phyloP scores from a whole-genome alignment of 2,888 invertebrate species.

The Hirtodrosophila cameraria region DNA sequence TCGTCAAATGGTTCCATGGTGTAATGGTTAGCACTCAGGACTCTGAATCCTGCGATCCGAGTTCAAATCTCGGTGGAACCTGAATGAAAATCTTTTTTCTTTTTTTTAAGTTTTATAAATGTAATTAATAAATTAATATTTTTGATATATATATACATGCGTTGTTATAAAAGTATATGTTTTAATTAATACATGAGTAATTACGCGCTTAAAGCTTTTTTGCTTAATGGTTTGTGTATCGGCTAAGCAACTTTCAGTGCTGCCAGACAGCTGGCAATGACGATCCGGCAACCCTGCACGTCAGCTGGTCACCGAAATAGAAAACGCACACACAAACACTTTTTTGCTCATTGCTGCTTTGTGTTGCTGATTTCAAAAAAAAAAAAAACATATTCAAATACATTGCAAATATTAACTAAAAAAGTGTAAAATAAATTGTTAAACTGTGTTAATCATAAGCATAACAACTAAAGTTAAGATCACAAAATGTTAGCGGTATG shows the following conservation, averaged over 20 bases:
- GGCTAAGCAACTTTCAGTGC: not conserved
- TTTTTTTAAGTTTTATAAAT: not conserved
- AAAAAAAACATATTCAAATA: slow-evolving; percentile 12
- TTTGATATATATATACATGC: too few relatives aligned
- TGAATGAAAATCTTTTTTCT: not conserved
- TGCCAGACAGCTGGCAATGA: slow-evolving; percentile 17
- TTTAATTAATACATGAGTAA: too few relatives aligned
- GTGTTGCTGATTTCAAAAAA: slow-evolving; percentile 20
- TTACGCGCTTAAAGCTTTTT: too few relatives aligned
- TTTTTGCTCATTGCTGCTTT: slow-evolving; percentile 13
- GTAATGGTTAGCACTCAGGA: slow-evolving; percentile 86
- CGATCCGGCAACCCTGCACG: slow-evolving; percentile 19
- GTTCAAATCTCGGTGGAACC: slow-evolving; percentile 84
- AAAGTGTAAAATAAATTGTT: not conserved
- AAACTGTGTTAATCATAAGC: not conserved
- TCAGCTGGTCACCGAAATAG: slow-evolving; percentile 35
- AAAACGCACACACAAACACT: slow-evolving; percentile 14
- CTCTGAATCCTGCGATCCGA: slow-evolving; percentile 85
- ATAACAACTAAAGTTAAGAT: not conserved
- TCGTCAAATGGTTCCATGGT: slow-evolving; percentile 84
- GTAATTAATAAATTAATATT: too few relatives aligned
- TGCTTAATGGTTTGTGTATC: slow-evolving; percentile 26
- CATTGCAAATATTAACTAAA: not conserved
- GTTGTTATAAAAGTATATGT: not conserved
- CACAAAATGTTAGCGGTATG: slow-evolving; percentile 6